Percentiles rank a stretch among this genome's conserved stretches.
Evolutionary conservation across 2,113 vertebrate genomes (phyloP).

Genomic region (Epinephelus moara): DNA sequence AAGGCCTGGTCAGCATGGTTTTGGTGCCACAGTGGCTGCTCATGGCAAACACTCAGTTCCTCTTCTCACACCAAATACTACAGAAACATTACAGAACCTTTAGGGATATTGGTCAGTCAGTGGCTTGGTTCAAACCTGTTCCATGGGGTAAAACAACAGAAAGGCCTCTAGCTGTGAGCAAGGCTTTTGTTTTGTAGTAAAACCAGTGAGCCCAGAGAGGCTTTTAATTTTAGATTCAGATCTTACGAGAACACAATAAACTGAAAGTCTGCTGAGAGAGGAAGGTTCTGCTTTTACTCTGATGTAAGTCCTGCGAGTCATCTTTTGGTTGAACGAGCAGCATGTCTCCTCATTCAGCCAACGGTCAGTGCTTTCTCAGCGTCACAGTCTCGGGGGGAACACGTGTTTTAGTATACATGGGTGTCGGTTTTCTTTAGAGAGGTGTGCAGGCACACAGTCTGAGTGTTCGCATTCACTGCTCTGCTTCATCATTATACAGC

Average conservation of each 20-base stretch:
- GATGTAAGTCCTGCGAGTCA: background rate
- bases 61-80: background rate
- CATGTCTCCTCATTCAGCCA: background rate
- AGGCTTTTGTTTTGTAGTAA: slow-evolving; percentile 7
- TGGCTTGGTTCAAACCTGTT: background rate
- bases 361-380: background rate
- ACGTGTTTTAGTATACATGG: background rate
- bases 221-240: slow-evolving; percentile 4
- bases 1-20: background rate
- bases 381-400: background rate
- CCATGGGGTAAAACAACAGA: background rate
- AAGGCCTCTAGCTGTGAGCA: too few species aligned
- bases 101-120: background rate
- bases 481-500: background rate
- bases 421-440: background rate
- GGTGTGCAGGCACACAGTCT: background rate
- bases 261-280: slow-evolving; percentile 12
- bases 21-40: background rate
- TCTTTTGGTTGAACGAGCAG: background rate
- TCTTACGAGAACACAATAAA: slow-evolving; percentile 12
- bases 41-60: background rate
- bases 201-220: background rate
- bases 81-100: background rate
- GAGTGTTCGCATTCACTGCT: background rate
- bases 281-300: background rate